These are phyloP conservation scores for Eulithis prunata DNA, from an alignment of 2,888 invertebrate species.

Conservation along the genomic window DNA sequence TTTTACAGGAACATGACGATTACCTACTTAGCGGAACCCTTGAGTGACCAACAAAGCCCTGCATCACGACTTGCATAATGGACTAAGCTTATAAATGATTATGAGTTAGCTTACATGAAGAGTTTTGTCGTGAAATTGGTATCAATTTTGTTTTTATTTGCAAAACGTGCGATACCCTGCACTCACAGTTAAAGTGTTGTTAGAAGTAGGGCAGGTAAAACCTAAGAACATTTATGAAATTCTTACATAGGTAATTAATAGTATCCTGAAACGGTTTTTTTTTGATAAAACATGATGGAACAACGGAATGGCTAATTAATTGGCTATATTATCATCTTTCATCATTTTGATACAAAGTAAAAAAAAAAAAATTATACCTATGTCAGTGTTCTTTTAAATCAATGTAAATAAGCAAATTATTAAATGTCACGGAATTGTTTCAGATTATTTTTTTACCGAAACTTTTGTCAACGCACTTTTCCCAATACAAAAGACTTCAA, in stretches of 20 bases:
- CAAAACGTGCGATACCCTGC: conserved; percentile 3
- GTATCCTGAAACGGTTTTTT: too few species aligned
- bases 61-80: conserved; percentile 57
- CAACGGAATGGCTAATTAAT: too few species aligned
- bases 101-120: conserved; percentile 17
- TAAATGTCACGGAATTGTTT: too few species aligned
- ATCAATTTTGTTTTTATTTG: conserved; percentile 17
- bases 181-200: too few species aligned
- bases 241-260: too few species aligned
- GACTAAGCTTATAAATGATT: conserved; percentile 24
- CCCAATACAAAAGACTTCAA: conserved; percentile 46
- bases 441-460: background rate
- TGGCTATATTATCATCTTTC: too few species aligned
- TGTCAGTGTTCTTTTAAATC: too few species aligned
- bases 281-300: too few species aligned
- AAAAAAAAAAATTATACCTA: background rate
- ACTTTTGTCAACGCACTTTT: background rate
- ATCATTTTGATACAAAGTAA: background rate
- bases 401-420: too few species aligned
- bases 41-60: conserved; percentile 44
- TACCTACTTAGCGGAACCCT: conserved; percentile 2
- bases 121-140: conserved; percentile 24
- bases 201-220: too few species aligned
- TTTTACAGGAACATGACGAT: conserved; percentile 18
- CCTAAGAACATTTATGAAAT: too few species aligned